Conservation (phyloP, 2,797 vertebrate genomes). For the Cyclura pinguis region DNA sequence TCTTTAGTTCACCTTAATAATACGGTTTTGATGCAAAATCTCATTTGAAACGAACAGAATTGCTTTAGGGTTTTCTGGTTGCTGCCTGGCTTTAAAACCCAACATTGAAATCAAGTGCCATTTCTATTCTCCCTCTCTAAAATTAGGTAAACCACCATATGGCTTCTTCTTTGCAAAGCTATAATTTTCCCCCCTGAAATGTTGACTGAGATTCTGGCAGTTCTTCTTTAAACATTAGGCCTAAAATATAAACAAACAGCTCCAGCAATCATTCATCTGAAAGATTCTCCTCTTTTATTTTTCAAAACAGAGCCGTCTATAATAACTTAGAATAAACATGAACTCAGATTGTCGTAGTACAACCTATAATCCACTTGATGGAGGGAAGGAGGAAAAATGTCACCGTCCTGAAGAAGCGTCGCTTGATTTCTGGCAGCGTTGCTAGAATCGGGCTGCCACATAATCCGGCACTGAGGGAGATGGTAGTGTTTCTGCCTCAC, state of each 20-base stretch:
- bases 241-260: slow-evolving; percentile 68
- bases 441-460: background rate
- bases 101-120: slow-evolving; percentile 31
- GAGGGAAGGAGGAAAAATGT: slow-evolving; percentile 10
- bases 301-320: slow-evolving; percentile 38
- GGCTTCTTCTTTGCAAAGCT: slow-evolving; percentile 48
- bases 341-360: background rate
- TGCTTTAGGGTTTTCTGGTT: slow-evolving; percentile 8
- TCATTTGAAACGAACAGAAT: slow-evolving; percentile 16
- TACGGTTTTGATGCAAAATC: background rate
- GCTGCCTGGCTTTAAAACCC: background rate
- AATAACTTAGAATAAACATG: slow-evolving; percentile 6
- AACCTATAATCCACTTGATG: slow-evolving; percentile 28
- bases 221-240: slow-evolving; percentile 56
- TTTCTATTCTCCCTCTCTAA: slow-evolving; percentile 48
- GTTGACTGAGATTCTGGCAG: slow-evolving; percentile 64
- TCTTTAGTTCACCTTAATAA: slow-evolving; percentile 1
- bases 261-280: slow-evolving; percentile 41
- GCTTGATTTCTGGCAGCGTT: slow-evolving; percentile 36
- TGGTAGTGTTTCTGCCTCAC: slow-evolving; percentile 25
- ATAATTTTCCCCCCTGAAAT: slow-evolving; percentile 59
- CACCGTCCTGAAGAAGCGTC: slow-evolving; percentile 37
- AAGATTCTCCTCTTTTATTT: slow-evolving; percentile 25
- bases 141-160: slow-evolving; percentile 61
- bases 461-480: background rate